Conservation (phyloP, 2,888 invertebrate species). For the Merodon equestris region DNA sequence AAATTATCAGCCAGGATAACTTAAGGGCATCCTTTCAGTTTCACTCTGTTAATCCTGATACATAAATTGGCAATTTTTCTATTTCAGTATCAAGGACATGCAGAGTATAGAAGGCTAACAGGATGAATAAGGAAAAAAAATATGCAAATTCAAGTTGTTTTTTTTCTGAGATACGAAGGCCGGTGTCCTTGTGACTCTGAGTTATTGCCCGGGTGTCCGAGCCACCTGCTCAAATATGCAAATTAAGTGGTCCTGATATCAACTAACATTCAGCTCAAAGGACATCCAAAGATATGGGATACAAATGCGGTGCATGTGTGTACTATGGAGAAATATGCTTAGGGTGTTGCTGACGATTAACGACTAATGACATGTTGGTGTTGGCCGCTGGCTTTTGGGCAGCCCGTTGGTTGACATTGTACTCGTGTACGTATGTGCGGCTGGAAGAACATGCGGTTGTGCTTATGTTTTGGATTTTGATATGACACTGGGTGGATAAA, state of each 20-base stretch:
- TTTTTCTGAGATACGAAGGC: neutral
- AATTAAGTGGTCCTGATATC: conserved; percentile 58
- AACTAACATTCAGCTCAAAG: conserved; percentile 37
- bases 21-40: neutral
- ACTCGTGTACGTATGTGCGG: too few species aligned
- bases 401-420: neutral
- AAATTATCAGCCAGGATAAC: conserved; percentile 37
- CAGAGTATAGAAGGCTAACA: neutral
- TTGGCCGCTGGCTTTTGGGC: conserved; percentile 6
- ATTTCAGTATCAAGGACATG: conserved; percentile 43
- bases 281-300: conserved; percentile 7
- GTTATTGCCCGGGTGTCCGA: conserved; percentile 40
- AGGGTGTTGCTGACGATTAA: conserved; percentile 46
- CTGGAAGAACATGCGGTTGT: too few species aligned
- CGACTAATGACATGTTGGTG: conserved; percentile 36
- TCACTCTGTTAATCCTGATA: conserved; percentile 41
- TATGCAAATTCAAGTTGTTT: conserved; percentile 6
- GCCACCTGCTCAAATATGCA: conserved; percentile 61
- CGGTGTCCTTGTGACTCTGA: conserved; percentile 37
- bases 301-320: conserved; percentile 16
- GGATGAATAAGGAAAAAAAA: conserved; percentile 3
- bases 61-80: conserved; percentile 65
- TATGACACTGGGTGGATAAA: conserved; percentile 37
- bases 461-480: conserved; percentile 33
- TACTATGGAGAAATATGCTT: conserved; percentile 25